Base-by-base conservation (phyloP, 2,113 vertebrate genomes). In the Camelus dromedarius region DNA sequence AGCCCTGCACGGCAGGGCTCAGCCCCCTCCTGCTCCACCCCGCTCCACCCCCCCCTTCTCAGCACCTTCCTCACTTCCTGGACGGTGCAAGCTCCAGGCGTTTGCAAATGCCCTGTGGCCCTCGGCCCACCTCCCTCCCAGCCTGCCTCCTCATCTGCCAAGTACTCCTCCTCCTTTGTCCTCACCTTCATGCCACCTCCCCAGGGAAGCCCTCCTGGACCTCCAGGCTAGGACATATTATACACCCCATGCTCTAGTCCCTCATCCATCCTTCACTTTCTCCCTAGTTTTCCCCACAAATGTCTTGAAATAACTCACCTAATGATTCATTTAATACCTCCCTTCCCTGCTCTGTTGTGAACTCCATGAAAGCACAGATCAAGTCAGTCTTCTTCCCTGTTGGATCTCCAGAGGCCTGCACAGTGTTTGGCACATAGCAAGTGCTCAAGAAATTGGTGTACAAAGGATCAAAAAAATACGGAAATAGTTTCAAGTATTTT, bases 1-100 rank as follows among this genome's bases (percentile, higher is more conserved):
- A 50, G 22, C 14, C 48, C 20, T 52, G 8, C 28, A 1, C 0
- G 8, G 20, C 0, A 0, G 10, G 35, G 3, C 18, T 89, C 50
- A 58, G 56, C 46, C 42, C 67, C 9, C 28, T 16, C 62, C 38
- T 30, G 62, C 22, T 35, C 4, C 48, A 62, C 4, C 12, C n/a
- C 15, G 2, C 15, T 24, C 11, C 18, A 30, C 5, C 8, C 67
- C 15, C 19, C 30, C 46, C 35, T 26, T 2, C 32, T 30, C 4
- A 0, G 2, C 0, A 3, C 12, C 18, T 24, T 46, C 46, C 35
- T 20, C 52, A 1, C 54, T 66, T 22, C 42, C 30, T n/a, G 24
- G 62, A 77, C 79, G 80, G 30, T 3, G 0, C 19, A 11, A 5
- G 24, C 30, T 76, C 26, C 2, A 0, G 26, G 28, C 42, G 50